Conservation (phyloP, 2,113 vertebrate species). For the Arizona elegans region DNA sequence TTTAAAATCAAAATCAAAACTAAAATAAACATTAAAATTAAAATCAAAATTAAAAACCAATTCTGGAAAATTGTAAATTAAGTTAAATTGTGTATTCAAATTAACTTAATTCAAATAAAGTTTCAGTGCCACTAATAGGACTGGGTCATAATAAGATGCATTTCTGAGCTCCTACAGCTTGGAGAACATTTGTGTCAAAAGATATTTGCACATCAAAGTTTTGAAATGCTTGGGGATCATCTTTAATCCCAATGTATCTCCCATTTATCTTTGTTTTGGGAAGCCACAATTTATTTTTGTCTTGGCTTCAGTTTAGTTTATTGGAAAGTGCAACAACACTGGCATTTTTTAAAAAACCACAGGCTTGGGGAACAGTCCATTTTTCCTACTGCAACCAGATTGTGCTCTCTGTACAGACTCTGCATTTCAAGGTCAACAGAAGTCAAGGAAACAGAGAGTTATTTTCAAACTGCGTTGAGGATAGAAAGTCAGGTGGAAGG, state of each 20-base stretch:
- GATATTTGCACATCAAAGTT: neutral
- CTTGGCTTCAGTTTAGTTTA: neutral
- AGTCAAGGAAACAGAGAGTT: neutral
- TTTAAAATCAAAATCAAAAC: neutral
- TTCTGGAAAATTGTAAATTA: neutral
- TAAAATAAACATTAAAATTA: neutral
- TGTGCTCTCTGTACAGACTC: neutral
- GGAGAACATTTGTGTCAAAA: neutral
- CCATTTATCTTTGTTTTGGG: neutral
- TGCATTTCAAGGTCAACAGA: neutral
- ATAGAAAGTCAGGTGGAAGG: neutral
- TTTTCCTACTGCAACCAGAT: neutral
- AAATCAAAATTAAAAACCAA: neutral
- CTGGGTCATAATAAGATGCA: neutral
- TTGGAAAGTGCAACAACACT: neutral
- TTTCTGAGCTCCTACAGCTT: neutral
- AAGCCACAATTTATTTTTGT: neutral
- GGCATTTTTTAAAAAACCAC: neutral
- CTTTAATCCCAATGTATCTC: neutral
- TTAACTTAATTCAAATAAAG: neutral
- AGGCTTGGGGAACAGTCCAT: neutral
- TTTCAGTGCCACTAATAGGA: neutral
- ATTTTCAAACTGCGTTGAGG: neutral
- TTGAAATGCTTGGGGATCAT: neutral
- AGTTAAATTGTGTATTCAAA: no score